Evolutionary conservation across 2,888 invertebrate genomes (phyloP), one percentile per base, ranked within the genome.

Genomic region (Stenchaetothrips biformis): DNA sequence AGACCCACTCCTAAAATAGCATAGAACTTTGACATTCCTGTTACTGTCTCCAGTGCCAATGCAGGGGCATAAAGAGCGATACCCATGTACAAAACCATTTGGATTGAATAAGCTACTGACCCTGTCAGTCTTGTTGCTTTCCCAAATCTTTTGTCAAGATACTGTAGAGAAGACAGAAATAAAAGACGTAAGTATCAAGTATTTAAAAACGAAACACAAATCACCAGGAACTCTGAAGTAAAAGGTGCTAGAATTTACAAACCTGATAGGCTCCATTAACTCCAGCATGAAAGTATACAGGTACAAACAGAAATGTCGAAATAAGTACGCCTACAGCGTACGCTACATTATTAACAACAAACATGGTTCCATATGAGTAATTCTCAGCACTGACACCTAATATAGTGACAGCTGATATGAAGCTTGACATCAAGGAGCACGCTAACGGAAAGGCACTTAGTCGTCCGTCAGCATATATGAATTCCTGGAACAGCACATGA

Each of bases 61-160:
- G 98, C 94, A 2, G 98, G 98, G 0, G 98, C 97, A 86, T 95
- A 98, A 11, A 98, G 87, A 27, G 97, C 98, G 83, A 98, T 94
- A 0, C 97, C 95, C 89, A 95, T 95, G 84, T 95, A 95, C 27
- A 96, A 88, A 83, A 96, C 91, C 93, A 97, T 95, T 88, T 98
- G 98, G 77, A 95, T 84, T 80, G 94, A 93, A 85, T 96, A 98
- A 0, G 94, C 92, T 80, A 95, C 85, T 2, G 97, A 96, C 0
- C 96, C 96, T 27, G 92, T 87, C 82, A 94, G 87, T 84, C 97
- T 89, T 48, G 95, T 91, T 7, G 88, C 88, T 82, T 91, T 90
- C 3, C 96, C 95, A 86, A 98, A 98, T 82, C 98, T 89, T 84
- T 91, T 88, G 86, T 97, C 96, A 85, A 98, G 89, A 86, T 98